Base-by-base conservation (phyloP, 2,888 invertebrate species). In the Galerucella nymphaeae region DNA sequence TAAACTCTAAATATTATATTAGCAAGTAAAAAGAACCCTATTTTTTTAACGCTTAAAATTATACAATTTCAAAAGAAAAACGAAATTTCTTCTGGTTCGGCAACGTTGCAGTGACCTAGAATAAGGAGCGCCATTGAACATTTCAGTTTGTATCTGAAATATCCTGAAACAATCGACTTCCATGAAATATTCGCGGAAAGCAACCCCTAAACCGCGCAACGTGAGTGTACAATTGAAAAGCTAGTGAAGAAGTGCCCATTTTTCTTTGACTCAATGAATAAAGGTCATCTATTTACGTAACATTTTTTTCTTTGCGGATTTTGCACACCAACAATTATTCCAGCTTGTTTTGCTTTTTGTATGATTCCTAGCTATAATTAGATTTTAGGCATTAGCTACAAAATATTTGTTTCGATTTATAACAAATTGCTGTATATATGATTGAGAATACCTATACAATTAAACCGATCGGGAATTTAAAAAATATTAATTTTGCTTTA, bases 91-190 rank as follows among this genome's bases (percentile, higher is more conserved):
- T 53, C 10, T 11, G 45, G 41, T 2, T 18, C 16, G 69, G 64
- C 72, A 72, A 72, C 73, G 48, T 14, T 55, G 64, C 45, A 30
- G 13, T 73, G 73, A 73, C 73, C 73, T 71, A 73, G 67, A 71
- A 73, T 67, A 71, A 61, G 59, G 70, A 70, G 71, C 73, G 73
- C 73, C 70, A 70, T 66, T 64, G 67, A 72, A 59, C 16, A 59
- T 66, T 66, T 71, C 71, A 62, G 66, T 67, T n/a, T 45, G 62
- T 57, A 66, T 57, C 57, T 53, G 63, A 61, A 71, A 71, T 67
- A 71, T 62, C 41, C 71, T 57, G 70, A 70, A 69, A 70, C 53
- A 62, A 63, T 41, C 55, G 42, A 66, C 50, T 55, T 61, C 45
- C 41, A 57, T 63, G 66, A 67, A 62, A 64, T 50, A 53, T 70